Conservation (phyloP, 2,113 vertebrate genomes). For the Podarcis muralis region DNA sequence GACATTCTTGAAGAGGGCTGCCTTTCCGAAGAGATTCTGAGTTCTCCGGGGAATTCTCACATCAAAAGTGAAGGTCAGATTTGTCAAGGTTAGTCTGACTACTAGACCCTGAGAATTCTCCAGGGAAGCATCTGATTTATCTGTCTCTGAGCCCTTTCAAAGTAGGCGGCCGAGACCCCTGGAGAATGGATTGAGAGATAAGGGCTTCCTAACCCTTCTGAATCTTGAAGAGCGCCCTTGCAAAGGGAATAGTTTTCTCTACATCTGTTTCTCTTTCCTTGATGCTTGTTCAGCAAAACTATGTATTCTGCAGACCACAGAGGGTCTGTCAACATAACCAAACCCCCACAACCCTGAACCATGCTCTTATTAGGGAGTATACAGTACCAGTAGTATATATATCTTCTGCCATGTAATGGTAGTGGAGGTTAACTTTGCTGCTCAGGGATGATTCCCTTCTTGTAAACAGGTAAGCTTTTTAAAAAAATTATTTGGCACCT, state of each 20-base stretch:
- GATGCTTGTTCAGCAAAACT: constrained; percentile 7
- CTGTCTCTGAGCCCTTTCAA: not conserved
- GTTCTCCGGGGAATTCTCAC: not conserved
- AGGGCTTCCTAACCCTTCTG: not conserved
- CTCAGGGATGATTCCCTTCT: not conserved
- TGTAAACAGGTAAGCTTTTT: not conserved
- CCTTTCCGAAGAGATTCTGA: not conserved
- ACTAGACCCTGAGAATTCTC: not conserved
- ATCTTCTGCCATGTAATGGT: not conserved
- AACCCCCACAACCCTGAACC: no score
- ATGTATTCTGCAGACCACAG: not conserved
- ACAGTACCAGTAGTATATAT: fast-evolving
- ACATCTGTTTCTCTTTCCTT: not conserved
- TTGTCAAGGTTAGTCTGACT: not conserved
- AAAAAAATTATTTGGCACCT: no score
- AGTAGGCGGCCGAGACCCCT: not conserved
- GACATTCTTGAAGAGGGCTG: fast-evolving
- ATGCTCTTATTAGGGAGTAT: fast-evolving
- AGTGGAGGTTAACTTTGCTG: not conserved
- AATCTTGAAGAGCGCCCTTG: not conserved
- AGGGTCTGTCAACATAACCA: not conserved
- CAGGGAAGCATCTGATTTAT: not conserved
- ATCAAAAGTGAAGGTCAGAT: not conserved
- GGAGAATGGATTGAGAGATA: not conserved
- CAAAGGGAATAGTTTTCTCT: not conserved